Evolutionary conservation across 2,797 vertebrate species (phyloP).

Genomic region (Channallabes apus): DNA sequence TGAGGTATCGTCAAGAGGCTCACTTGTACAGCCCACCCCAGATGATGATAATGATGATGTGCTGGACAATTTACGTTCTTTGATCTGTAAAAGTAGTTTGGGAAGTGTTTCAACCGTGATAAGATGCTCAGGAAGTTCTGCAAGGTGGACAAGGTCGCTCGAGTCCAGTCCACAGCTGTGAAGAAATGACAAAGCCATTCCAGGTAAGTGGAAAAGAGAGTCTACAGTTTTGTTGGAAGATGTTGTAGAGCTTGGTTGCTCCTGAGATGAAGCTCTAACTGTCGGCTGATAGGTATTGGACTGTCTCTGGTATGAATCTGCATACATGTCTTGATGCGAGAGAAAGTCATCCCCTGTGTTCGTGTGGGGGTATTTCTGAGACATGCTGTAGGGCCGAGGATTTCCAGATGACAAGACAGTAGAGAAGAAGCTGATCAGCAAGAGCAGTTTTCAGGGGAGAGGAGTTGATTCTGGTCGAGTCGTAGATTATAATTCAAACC

Average conservation of each 20-base stretch:
- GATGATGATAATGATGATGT: slow-evolving; percentile 17
- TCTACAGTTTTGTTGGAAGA: slow-evolving; percentile 26
- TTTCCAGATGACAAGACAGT: slow-evolving; percentile 6
- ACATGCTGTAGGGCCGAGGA: slow-evolving; percentile 33
- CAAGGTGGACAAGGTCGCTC: slow-evolving; percentile 67
- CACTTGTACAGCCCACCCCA: slow-evolving; percentile 32
- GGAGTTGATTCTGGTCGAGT: background rate
- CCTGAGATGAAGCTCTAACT: slow-evolving; percentile 1
- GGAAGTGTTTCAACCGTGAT: slow-evolving; percentile 72
- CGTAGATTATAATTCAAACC: slow-evolving; percentile 31
- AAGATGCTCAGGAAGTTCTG: slow-evolving; percentile 70
- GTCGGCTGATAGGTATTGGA: background rate
- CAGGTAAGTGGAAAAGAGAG: slow-evolving; percentile 34
- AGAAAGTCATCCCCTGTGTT: slow-evolving; percentile 20
- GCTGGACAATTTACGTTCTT: slow-evolving; percentile 55
- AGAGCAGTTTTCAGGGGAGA: slow-evolving; percentile 3
- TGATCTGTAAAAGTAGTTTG: slow-evolving; percentile 69
- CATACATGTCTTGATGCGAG: slow-evolving; percentile 38
- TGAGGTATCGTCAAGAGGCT: slow-evolving; percentile 13
- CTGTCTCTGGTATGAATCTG: slow-evolving; percentile 28
- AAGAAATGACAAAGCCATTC: slow-evolving; percentile 65
- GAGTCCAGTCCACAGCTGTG: slow-evolving; percentile 72
- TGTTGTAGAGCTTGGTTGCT: background rate
- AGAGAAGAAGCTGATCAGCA: background rate
- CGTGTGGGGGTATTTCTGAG: slow-evolving; percentile 45